phyloP scores from a whole-genome alignment of 1,140 invertebrate genomes.

The Vanessa atalanta region DNA sequence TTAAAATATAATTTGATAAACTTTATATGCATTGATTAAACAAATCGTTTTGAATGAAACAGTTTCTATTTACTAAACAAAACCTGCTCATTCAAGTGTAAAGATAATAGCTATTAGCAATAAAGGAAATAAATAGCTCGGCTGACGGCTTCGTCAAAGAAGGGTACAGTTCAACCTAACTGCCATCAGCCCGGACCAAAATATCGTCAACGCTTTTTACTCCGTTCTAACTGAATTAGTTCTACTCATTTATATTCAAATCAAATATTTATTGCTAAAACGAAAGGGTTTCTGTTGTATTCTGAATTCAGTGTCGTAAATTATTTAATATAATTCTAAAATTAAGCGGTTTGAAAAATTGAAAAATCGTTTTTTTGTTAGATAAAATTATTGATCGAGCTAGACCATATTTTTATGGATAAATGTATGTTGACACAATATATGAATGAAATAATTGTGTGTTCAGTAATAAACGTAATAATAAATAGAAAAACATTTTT shows the following conservation, averaged over 20 bases:
- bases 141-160: neutral
- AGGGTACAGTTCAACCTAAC: neutral
- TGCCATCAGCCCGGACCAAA: conserved; percentile 6
- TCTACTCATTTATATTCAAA: conserved; percentile 14
- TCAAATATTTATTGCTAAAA: conserved; percentile 1
- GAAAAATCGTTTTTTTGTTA: too few relatives aligned
- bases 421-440: too few relatives aligned
- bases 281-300: conserved; percentile 2
- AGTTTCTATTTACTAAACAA: neutral
- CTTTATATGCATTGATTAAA: neutral
- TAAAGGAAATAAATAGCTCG: conserved; percentile 17
- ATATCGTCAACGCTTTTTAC: conserved; percentile 8
- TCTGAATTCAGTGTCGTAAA: neutral
- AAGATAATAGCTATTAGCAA: conserved; percentile 15
- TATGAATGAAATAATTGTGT: too few relatives aligned
- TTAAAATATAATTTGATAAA: neutral
- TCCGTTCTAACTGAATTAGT: conserved; percentile 4
- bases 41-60: neutral
- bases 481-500: too few relatives aligned
- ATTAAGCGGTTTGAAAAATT: too few relatives aligned
- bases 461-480: too few relatives aligned
- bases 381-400: too few relatives aligned
- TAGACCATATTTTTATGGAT: too few relatives aligned
- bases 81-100: conserved; percentile 20
- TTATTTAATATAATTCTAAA: neutral